Evolutionary conservation across 2,113 vertebrate genomes (phyloP).

Genomic region (Zosterops japonicus): DNA sequence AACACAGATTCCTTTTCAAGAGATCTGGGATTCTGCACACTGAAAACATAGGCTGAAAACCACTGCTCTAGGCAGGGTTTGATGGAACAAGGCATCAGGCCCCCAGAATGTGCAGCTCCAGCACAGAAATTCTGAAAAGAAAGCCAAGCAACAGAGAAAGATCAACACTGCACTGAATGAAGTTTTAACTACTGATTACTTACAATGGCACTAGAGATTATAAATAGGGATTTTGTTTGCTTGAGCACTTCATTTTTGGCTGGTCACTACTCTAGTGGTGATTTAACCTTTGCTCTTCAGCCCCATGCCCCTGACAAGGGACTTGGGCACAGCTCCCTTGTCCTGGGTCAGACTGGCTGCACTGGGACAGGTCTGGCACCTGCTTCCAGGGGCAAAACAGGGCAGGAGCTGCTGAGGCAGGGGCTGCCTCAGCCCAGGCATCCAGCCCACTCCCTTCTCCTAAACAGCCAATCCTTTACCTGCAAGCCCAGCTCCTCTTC

Average conservation of each 20-base stretch:
- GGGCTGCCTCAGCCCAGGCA: neutral
- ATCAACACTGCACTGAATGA: neutral
- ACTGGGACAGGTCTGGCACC: neutral
- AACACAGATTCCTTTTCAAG: neutral
- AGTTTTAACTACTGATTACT: neutral
- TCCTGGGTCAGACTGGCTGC: neutral
- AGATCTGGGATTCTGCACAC: neutral
- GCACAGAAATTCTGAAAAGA: neutral
- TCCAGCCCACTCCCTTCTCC: neutral
- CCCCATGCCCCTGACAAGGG: neutral
- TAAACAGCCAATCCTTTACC: neutral
- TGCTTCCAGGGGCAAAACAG: neutral
- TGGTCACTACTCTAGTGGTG: neutral
- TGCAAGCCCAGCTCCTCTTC: neutral
- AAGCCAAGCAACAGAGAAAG: neutral
- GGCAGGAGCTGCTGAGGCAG: neutral
- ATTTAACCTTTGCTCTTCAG: neutral
- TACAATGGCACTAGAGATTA: neutral
- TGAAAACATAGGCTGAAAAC: neutral
- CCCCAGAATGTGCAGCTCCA: neutral
- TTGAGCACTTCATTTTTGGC: neutral
- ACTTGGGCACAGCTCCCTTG: neutral
- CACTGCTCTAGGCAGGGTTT: neutral
- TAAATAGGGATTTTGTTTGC: neutral
- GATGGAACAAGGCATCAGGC: neutral